phyloP scores from a whole-genome alignment of 2,888 invertebrate genomes.

The Melieria picta region DNA sequence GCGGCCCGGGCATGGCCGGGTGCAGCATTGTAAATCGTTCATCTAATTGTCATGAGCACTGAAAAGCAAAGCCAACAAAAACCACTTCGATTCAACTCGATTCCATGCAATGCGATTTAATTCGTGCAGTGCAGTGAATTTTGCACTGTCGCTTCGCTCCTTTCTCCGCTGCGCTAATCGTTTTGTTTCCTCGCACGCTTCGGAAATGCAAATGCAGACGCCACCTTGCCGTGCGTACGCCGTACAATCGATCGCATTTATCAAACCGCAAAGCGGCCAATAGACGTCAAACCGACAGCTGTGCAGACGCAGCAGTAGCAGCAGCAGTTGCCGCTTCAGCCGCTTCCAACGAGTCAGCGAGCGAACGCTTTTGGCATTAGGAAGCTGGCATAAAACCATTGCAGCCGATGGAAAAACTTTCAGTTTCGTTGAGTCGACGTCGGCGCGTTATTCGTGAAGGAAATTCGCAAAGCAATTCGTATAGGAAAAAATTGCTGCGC shows the following conservation, averaged over 20 bases:
- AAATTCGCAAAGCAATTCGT: too few relatives aligned
- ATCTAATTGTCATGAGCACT: background rate
- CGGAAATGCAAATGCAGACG: slow-evolving; percentile 53
- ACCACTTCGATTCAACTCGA: too few relatives aligned
- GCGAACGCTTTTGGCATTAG: slow-evolving; percentile 45
- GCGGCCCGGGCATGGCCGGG: background rate
- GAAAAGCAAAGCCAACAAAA: too few relatives aligned
- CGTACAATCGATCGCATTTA: slow-evolving; percentile 14
- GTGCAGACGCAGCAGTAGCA: background rate
- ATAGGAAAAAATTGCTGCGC: too few relatives aligned
- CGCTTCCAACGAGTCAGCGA: slow-evolving; percentile 33
- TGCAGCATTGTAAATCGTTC: background rate
- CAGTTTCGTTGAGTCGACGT: slow-evolving; percentile 61
- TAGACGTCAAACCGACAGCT: background rate
- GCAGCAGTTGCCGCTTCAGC: slow-evolving; percentile 8
- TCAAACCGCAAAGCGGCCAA: slow-evolving; percentile 1
- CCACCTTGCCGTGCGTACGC: slow-evolving; percentile 6
- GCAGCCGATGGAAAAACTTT: slow-evolving; percentile 58
- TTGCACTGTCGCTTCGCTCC: background rate
- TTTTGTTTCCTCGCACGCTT: slow-evolving; percentile 10
- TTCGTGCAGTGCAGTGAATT: background rate
- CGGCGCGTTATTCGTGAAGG: slow-evolving; percentile 39
- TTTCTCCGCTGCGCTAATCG: background rate
- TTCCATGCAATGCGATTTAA: background rate
- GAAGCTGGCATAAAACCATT: slow-evolving; percentile 63